Base-by-base conservation (phyloP, 2,888 invertebrate genomes). In the Oeneis ivallda region DNA sequence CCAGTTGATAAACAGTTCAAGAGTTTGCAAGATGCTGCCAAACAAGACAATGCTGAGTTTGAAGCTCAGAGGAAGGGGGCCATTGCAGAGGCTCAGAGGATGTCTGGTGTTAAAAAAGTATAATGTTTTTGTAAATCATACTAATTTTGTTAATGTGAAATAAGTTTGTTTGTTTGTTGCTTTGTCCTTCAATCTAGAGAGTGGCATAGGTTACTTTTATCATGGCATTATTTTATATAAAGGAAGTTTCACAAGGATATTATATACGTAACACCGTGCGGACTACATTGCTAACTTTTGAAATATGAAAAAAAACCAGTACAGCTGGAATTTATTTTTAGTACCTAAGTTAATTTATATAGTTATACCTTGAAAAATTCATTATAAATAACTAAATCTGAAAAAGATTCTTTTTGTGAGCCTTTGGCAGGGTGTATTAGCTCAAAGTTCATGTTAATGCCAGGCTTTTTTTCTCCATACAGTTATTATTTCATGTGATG, bases 41-140 rank as follows among this genome's bases (percentile, higher is more conserved):
- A 94, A 79, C 94, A 95, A 64, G 96, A 96, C 71, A 95, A 96
- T 84, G 94, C 94, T 0, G 97, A 97, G 80, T 98, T 98, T 89
- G 97, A 97, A 79, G 94, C 95, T n/a, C 97, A 97, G 83, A 93
- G 98, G 67, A 96, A 96, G 80, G 97, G 96, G 71, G 97, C 97
- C 0, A 98, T 98, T 76, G 97, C 97, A 13, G 97, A 97, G 81
- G 97, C 97, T 43, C 94, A 96, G 54, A 95, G 95, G 75, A 74
- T 92, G 8, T 87, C 92, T 37, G 93, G 92, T 39, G 92, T 92
- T 13, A 94, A 93, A 74, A 94, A 94, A 84, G 93, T 91, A 79
- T 62, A 41, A 52, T 11, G 41, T 37, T 37, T 37, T 6, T 37
- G 37, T 26, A 6, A 37, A 37, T 37, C 9, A 37, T 37, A 37